Evolutionary conservation across 2,797 vertebrate species (phyloP), one percentile per base, ranked within the genome.

Genomic region (Myripristis murdjan): DNA sequence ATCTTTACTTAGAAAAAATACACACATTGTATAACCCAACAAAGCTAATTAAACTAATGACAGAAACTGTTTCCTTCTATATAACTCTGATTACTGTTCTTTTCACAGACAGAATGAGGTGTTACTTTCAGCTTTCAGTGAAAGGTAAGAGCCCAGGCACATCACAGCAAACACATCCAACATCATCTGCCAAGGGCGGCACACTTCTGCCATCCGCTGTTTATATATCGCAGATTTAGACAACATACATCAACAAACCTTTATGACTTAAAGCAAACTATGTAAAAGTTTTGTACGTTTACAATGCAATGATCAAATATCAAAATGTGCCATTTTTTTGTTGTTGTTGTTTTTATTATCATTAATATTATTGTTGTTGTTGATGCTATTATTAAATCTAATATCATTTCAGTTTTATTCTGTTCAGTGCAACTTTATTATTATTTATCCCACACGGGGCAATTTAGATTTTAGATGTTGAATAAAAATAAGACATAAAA

Each of bases 81-180:
- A 20, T 68, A 57, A 70, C 77, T 62, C 41, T 79, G 5, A 63
- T 20, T 24, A 26, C 7, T 41, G 15, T 77, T 67, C 44, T 75
- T 82, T 83, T 83, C 72, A 59, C 79, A 82, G 79, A 78, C 6
- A 4, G 35, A 64, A 60, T 22, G 1, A 63, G 18, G 23, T 59
- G 16, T 48, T 24, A 6, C 41, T 37, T 35, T 67, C 59, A 24
- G 3, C 9, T 64, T 12, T 35, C 44, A 35, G n/a, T n/a, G 43
- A 75, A 68, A 87, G 77, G 87, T 89, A 79, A 73, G 77, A 70
- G 15, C 31, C 20, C 28, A 39, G 20, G 11, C 28, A 6, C 28
- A 5, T 24, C 39, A 47, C 23, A 5, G 41, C 15, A 67, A 65
- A 64, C 57, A 23, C 31, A 64, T n/a, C 24, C 59, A 48, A 15